Base-by-base conservation (phyloP, 2,797 vertebrate species). In the Loriculus beryllinus region DNA sequence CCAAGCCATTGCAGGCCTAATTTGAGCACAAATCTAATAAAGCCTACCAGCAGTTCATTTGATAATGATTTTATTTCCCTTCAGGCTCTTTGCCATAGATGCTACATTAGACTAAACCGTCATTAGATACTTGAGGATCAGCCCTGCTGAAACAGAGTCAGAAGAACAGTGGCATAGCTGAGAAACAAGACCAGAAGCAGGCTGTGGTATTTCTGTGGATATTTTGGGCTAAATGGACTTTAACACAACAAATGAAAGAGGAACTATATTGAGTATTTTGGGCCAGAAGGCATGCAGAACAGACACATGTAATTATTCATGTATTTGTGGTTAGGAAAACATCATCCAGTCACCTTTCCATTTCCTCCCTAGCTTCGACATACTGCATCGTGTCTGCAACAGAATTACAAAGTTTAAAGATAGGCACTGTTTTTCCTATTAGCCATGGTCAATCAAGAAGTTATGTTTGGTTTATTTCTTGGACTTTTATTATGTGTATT, bases 41-140 rank as follows among this genome's bases (percentile, higher is more conserved):
- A 57, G 3, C 11, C 7, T 43, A 20, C 21, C 39, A 51, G n/a
- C 26, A 47, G 21, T 16, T 10, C 19, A 11, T 42, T 26, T 37
- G 12, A 63, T 25, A 68, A 1, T 1, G 35, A 40, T 42, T 81
- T 42, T 11, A n/a, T 48, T 57, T 51, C 6, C 47, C 43, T 78
- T 45, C 40, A 60, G 48, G 26, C 13, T 48, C 7, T 76, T 80
- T 54, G 33, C 15, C 33, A 2, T 8, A 9, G 2, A 1, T 13
- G 16, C 28, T 71, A 8, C 2, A 1, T 62, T 54, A 75, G 6
- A n/a, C 49, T 68, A 6, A 82, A 71, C 8, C 57, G 47, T 52
- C 29, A 2, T 19, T 33, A 57, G 12, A 37, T 35, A 16, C 21
- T 28, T 57, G 19, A 60, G 42, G 23, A 59, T 17, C 0, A 0